Conservation (phyloP, 2,797 vertebrate genomes). For the Toxotes lorentzi region DNA sequence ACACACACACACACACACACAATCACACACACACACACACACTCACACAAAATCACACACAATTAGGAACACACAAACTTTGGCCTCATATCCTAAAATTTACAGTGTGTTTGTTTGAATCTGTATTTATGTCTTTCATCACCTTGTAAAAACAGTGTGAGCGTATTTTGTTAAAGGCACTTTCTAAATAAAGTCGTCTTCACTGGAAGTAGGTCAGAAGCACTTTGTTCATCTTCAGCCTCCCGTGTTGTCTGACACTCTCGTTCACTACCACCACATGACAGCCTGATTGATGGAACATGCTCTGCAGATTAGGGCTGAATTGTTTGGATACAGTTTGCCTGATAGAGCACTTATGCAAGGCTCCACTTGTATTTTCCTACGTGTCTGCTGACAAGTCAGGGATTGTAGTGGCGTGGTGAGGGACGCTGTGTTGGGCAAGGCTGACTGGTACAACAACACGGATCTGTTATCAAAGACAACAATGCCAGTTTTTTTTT, state of each 20-base stretch:
- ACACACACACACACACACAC: background rate
- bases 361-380: constrained; percentile 70
- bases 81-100: constrained; percentile 9
- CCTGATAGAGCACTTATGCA: constrained; percentile 50
- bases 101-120: constrained; percentile 19
- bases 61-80: background rate
- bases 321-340: constrained; percentile 58
- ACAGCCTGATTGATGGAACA: constrained; percentile 70
- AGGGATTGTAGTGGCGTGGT: constrained; percentile 41
- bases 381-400: constrained; percentile 71
- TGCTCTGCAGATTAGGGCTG: constrained; percentile 57
- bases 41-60: background rate
- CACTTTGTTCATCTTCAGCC: constrained; percentile 48
- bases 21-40: background rate
- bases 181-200: constrained; percentile 13
- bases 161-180: background rate
- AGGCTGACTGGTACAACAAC: constrained; percentile 66
- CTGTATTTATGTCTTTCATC: constrained; percentile 27
- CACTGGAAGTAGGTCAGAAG: constrained; percentile 43
- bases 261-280: constrained; percentile 40
- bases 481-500: constrained; percentile 44
- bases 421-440: constrained; percentile 57
- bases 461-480: constrained; percentile 63
- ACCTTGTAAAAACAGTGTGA: constrained; percentile 14
- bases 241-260: constrained; percentile 41